Percentiles rank a stretch among this genome's conserved stretches.
phyloP scores from a whole-genome alignment of 92 coral and sea anemone genomes.

The Heteractis magnifica region DNA sequence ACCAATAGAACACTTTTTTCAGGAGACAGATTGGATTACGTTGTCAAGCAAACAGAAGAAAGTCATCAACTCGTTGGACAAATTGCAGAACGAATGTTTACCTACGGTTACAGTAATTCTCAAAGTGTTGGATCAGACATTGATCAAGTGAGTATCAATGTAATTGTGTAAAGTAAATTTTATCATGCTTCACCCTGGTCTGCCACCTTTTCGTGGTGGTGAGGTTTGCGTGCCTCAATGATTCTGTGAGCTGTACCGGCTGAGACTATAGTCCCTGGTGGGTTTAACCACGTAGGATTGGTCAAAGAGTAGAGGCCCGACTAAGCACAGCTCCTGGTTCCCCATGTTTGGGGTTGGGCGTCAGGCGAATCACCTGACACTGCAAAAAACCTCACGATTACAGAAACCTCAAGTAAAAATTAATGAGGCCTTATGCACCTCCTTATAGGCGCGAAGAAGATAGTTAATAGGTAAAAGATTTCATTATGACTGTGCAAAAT shows the following conservation, averaged over 20 bases:
- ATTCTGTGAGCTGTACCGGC: neutral
- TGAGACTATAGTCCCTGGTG: neutral
- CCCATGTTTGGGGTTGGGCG: too few species aligned
- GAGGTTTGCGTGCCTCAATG: neutral
- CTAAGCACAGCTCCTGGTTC: neutral
- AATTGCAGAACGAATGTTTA: neutral
- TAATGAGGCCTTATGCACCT: too few species aligned
- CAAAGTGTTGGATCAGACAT: neutral
- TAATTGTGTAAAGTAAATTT: too few species aligned
- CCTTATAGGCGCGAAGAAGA: too few species aligned
- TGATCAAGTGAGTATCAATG: too few species aligned
- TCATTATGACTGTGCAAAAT: too few species aligned
- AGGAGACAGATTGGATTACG: neutral
- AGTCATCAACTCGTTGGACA: neutral
- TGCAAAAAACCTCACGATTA: too few species aligned
- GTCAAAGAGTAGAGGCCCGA: neutral
- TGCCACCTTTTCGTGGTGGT: neutral
- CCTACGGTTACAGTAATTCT: neutral
- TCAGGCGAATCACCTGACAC: too few species aligned
- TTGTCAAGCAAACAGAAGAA: neutral
- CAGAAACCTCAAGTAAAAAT: too few species aligned
- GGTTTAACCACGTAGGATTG: neutral
- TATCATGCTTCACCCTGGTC: neutral
- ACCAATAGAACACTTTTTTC: neutral
- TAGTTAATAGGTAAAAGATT: too few species aligned